Conservation (phyloP, 92 coral and sea anemone genomes). For the Muricea muricata region DNA sequence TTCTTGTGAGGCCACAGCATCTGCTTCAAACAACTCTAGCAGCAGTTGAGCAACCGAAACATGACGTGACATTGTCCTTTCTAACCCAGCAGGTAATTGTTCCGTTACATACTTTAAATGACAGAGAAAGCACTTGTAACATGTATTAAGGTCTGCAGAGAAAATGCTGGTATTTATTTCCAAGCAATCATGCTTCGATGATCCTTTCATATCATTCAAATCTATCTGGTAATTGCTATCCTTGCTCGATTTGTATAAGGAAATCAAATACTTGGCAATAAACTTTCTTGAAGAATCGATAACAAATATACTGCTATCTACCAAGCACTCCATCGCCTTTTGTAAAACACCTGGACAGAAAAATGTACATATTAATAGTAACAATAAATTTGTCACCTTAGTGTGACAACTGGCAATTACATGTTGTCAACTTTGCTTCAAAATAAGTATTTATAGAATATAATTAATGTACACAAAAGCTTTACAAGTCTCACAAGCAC, state of each 20-base stretch:
- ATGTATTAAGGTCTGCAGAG: neutral
- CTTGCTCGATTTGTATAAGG: constrained; percentile 3
- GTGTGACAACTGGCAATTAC: too few relatives aligned
- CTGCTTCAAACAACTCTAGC: constrained; percentile 53
- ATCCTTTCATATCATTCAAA: neutral
- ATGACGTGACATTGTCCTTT: constrained; percentile 5
- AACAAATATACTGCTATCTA: constrained; percentile 90
- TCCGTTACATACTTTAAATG: constrained; percentile 19
- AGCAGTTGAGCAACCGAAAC: constrained; percentile 69
- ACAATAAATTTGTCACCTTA: too few relatives aligned
- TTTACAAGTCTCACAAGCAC: too few relatives aligned
- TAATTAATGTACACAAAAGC: too few relatives aligned
- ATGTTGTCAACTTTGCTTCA: too few relatives aligned
- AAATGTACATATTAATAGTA: too few relatives aligned
- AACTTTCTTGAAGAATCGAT: constrained; percentile 77
- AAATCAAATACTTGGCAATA: constrained; percentile 71
- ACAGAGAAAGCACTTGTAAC: neutral
- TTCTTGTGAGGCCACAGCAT: constrained; percentile 67
- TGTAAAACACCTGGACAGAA: constrained; percentile 59
- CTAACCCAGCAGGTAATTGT: constrained; percentile 18
- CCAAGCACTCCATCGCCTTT: constrained; percentile 61
- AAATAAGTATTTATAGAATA: too few relatives aligned
- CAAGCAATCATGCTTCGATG: neutral
- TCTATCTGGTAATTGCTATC: neutral
- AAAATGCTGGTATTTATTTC: neutral